A percentile compares a stretch with the other conserved stretches of the same genome.
Evolutionary conservation across 2,888 invertebrate species (phyloP).

Genomic region (Mythimna albipuncta): DNA sequence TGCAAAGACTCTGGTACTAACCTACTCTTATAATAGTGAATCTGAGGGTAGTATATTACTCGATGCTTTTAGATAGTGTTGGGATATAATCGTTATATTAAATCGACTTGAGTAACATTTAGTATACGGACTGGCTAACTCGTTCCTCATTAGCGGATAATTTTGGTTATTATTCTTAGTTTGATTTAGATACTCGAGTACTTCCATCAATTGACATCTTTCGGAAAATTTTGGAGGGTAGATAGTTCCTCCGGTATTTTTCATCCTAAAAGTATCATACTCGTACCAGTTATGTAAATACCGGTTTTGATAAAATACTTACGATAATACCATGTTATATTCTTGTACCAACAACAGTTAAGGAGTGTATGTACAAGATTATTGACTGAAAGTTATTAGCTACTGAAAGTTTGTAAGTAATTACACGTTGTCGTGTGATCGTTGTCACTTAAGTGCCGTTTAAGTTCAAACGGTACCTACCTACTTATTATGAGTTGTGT

Average conservation of each 20-base stretch:
- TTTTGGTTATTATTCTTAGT: neutral
- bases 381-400: constrained; percentile 8
- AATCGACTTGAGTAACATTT: constrained; percentile 3
- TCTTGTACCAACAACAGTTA: constrained; percentile 6
- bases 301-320: neutral
- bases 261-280: neutral
- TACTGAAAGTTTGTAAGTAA: constrained; percentile 20
- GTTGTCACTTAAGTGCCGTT: constrained; percentile 29
- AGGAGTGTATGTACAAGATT: neutral
- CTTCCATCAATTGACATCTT: neutral
- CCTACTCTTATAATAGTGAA: constrained; percentile 48
- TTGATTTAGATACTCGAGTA: neutral
- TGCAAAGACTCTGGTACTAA: constrained; percentile 69
- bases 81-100: neutral
- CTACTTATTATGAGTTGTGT: constrained; percentile 10
- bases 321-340: constrained; percentile 3
- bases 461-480: neutral
- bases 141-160: neutral
- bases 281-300: neutral
- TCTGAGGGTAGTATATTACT: constrained; percentile 35
- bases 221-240: too few species aligned
- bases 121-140: neutral
- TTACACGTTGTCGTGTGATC: constrained; percentile 30
- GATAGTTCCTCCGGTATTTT: neutral
- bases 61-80: constrained; percentile 3